Evolutionary conservation across 1,140 invertebrate species (phyloP).

Genomic region (Rhopalosiphum padi): DNA sequence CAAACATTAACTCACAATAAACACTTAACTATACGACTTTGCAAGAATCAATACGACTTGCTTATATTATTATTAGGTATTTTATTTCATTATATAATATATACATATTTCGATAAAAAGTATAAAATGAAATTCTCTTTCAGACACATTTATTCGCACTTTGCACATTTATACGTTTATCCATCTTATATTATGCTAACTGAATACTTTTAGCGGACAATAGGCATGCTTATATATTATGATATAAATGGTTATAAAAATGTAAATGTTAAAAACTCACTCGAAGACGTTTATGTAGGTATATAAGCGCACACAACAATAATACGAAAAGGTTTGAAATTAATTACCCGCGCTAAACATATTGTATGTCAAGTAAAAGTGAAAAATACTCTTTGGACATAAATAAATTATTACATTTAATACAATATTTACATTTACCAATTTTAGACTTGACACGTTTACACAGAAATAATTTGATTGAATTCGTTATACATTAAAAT

Average conservation of each 20-base stretch:
- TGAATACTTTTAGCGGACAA: background rate
- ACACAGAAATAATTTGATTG: constrained; percentile 5
- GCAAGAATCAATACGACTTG: background rate
- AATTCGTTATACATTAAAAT: background rate
- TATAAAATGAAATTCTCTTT: background rate
- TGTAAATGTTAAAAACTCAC: background rate
- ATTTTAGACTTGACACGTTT: background rate
- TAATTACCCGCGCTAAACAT: background rate
- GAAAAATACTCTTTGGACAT: background rate
- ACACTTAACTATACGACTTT: background rate
- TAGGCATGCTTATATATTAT: background rate
- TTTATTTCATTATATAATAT: background rate
- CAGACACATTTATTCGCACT: background rate
- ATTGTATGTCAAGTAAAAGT: background rate
- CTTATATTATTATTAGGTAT: background rate
- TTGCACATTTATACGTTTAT: background rate
- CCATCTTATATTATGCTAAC: background rate
- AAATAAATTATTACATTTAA: constrained; percentile 7
- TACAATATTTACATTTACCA: background rate
- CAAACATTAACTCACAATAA: background rate
- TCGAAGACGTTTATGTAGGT: background rate
- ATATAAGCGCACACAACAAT: background rate
- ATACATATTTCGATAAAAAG: background rate
- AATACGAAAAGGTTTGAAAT: background rate
- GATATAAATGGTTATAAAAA: background rate